Evolutionary conservation across 2,113 vertebrate species (phyloP).

Genomic region (Sinocyclocheilus anophthalmus): DNA sequence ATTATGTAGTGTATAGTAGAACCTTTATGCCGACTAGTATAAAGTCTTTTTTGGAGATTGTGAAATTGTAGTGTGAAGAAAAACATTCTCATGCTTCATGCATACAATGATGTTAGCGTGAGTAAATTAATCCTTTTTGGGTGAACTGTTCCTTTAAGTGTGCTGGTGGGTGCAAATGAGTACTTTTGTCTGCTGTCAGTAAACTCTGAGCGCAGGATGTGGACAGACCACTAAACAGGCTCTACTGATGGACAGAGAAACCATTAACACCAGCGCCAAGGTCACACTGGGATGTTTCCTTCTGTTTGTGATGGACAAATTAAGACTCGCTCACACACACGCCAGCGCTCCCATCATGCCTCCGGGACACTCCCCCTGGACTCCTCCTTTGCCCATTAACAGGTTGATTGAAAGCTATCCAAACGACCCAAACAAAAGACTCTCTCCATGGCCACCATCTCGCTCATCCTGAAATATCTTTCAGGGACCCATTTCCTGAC

Average conservation of each 20-base stretch:
- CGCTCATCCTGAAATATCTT: constrained; percentile 74
- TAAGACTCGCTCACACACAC: constrained; percentile 67
- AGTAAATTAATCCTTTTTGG: not conserved
- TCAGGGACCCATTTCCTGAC: constrained; percentile 71
- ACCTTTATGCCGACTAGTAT: too few species aligned
- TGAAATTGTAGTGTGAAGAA: too few species aligned
- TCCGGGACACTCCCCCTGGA: constrained; percentile 34
- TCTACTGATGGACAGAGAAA: constrained; percentile 71
- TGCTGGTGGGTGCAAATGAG: not conserved
- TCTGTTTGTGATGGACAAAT: constrained; percentile 81
- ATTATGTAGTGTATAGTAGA: too few species aligned
- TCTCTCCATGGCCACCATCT: constrained; percentile 54
- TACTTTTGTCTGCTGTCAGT: constrained; percentile 64
- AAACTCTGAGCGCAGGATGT: constrained; percentile 76
- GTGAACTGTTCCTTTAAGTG: not conserved
- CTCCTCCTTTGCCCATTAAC: constrained; percentile 73
- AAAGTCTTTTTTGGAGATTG: too few species aligned
- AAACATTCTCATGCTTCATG: not conserved
- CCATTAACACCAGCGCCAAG: constrained; percentile 82
- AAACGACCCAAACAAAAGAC: constrained; percentile 70
- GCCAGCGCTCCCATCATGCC: constrained; percentile 54
- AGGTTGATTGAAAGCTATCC: constrained; percentile 76
- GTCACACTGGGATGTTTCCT: constrained; percentile 81
- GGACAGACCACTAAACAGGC: constrained; percentile 74
- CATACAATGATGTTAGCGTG: not conserved